A percentile compares a stretch with the other conserved stretches of the same genome.
Evolutionary conservation across 2,797 vertebrate genomes (phyloP).

Genomic region (Coccyzus lansbergi): DNA sequence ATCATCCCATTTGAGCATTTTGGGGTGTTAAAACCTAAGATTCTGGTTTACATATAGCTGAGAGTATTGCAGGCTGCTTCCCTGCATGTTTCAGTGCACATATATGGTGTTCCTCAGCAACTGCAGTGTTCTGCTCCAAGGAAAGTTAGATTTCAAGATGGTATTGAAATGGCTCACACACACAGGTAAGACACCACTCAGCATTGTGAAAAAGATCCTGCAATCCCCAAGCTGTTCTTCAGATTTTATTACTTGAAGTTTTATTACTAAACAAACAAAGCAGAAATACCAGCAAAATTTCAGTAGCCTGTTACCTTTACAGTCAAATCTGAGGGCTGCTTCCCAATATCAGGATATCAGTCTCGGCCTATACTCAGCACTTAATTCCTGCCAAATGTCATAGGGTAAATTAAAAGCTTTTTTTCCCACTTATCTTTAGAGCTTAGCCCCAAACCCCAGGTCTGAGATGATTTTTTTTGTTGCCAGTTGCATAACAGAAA

Average conservation of each 20-base stretch:
- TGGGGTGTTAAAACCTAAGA: background rate
- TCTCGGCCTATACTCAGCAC: background rate
- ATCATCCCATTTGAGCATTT: background rate
- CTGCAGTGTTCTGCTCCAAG: background rate
- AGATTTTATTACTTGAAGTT: background rate
- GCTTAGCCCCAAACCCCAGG: slow-evolving; percentile 5
- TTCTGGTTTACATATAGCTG: background rate
- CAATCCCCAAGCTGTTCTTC: background rate
- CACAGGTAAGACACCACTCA: accelerated
- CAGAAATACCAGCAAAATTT: background rate
- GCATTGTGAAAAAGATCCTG: background rate
- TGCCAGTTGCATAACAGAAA: slow-evolving; percentile 47
- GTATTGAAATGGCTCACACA: background rate
- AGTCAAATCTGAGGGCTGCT: background rate
- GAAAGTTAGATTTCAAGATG: background rate
- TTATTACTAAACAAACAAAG: background rate
- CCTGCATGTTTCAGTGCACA: background rate
- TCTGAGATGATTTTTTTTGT: slow-evolving; percentile 3
- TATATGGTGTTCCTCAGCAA: background rate
- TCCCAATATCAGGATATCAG: background rate
- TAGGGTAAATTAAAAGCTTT: slow-evolving; percentile 47
- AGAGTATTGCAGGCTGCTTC: background rate
- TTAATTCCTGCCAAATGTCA: slow-evolving; percentile 23
- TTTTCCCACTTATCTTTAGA: slow-evolving; percentile 28
- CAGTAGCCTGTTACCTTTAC: background rate